These are phyloP conservation scores for Nudaria mundana DNA, from an alignment of 2,888 invertebrate genomes.

Conservation along the genomic window DNA sequence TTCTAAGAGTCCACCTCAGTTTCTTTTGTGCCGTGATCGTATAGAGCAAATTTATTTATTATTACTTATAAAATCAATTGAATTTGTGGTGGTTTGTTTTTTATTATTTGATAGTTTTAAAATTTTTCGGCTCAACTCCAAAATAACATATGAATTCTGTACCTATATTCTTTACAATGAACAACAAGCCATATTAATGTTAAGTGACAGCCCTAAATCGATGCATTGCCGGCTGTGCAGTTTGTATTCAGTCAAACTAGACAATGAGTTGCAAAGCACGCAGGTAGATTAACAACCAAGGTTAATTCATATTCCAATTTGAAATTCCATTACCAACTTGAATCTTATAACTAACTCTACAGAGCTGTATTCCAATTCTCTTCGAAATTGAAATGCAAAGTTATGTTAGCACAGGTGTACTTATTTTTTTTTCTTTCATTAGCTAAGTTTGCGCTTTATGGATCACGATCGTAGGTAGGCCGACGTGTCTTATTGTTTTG, in stretches of 20 bases:
- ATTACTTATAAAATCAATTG: no score
- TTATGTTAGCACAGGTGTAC: constrained; percentile 58
- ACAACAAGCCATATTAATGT: no score
- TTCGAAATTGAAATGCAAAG: constrained; percentile 1
- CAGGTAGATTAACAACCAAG: constrained; percentile 67
- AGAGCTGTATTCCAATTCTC: constrained; percentile 17
- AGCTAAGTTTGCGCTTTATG: constrained; percentile 78
- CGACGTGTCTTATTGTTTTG: constrained; percentile 75
- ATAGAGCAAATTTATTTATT: no score
- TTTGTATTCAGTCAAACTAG: constrained; percentile 65
- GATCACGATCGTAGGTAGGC: constrained; percentile 73
- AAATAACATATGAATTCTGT: no score
- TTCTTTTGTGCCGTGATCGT: no score
- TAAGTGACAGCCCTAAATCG: constrained; percentile 59
- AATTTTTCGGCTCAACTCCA: no score
- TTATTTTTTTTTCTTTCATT: constrained; percentile 75
- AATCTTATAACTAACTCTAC: constrained; percentile 25
- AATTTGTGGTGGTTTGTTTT: no score
- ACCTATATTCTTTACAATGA: no score
- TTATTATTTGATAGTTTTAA: no score
- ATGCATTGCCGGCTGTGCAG: constrained; percentile 71
- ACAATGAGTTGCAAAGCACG: constrained; percentile 72
- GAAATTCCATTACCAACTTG: constrained; percentile 9
- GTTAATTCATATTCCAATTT: constrained; percentile 20
- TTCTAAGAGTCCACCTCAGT: no score